Base-by-base conservation (phyloP, 1,140 invertebrate genomes). In the Proctacanthus coquilletti region DNA sequence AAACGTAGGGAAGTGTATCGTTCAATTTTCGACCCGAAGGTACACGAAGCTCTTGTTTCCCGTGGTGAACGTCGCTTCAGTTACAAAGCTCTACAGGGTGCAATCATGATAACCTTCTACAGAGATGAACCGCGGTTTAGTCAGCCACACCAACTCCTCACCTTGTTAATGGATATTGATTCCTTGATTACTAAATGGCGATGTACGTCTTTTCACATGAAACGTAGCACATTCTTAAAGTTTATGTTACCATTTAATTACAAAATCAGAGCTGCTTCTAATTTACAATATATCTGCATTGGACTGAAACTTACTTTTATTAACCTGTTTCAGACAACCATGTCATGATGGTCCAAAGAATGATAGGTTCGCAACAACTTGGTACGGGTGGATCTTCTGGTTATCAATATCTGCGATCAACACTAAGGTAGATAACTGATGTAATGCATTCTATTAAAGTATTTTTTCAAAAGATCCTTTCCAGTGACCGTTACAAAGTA, bases 171-270 rank as follows among this genome's bases (percentile, higher is more conserved):
- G 85, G 93, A 98, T 56, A 94, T 98, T 21, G 95, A 98, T 66
- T 89, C 91, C 2, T 68, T 96, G 34, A 87, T 98, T 44, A 97
- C 92, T n/a, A 98, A 98, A 65, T 98, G 95, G 95, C 74, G 95
- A 66, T 97, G 94, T 98, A 74, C 81, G 81, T 71, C n/a, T n/a
- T n/a, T n/a, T n/a, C n/a, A n/a, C n/a, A n/a, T n/a, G n/a, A n/a
- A n/a, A n/a, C n/a, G n/a, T n/a, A n/a, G n/a, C n/a, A n/a, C n/a
- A n/a, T n/a, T n/a, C n/a, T n/a, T n/a, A n/a, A n/a, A n/a, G n/a
- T n/a, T n/a, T n/a, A n/a, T n/a, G n/a, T n/a, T n/a, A n/a, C n/a
- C n/a, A n/a, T n/a, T n/a, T n/a, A n/a, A n/a, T n/a, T n/a, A n/a
- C n/a, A n/a, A n/a, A n/a, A n/a, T n/a, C n/a, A n/a, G n/a, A n/a